These are phyloP conservation scores for Drosophila histrio DNA, from an alignment of 2,888 invertebrate genomes.

Conservation along the genomic window DNA sequence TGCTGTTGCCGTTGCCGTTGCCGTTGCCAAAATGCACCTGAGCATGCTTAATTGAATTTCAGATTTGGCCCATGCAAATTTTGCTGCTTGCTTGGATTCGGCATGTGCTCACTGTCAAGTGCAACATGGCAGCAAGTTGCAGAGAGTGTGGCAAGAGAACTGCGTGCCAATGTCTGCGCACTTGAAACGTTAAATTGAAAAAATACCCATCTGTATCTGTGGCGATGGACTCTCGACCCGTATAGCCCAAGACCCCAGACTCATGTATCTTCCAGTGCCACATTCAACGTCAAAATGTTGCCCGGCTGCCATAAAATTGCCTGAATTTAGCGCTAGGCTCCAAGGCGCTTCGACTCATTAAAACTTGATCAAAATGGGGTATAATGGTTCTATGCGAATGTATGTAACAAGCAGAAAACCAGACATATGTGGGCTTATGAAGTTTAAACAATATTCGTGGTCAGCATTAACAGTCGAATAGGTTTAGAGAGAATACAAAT, in stretches of 20 bases:
- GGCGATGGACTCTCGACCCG: conserved; percentile 40
- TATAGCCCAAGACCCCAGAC: conserved; percentile 49
- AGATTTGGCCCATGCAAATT: conserved; percentile 41
- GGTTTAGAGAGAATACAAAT: no score
- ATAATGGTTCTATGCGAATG: neutral
- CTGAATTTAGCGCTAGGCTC: conserved; percentile 76
- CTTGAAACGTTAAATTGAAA: conserved; percentile 57
- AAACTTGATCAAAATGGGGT: neutral
- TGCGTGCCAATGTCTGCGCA: conserved; percentile 63
- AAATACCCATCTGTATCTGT: conserved; percentile 6
- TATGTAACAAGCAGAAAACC: no score
- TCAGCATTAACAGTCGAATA: no score
- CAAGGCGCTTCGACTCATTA: conserved; percentile 37
- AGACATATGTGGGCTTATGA: no score
- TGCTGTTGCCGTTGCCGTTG: conserved; percentile 11
- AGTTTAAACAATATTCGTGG: no score
- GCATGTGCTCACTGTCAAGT: conserved; percentile 61
- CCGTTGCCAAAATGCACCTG: conserved; percentile 53
- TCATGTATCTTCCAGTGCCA: conserved; percentile 73
- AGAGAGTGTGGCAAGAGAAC: conserved; percentile 9
- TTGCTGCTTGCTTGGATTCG: conserved; percentile 16
- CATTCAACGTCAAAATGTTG: conserved; percentile 71
- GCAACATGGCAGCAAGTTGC: conserved; percentile 31
- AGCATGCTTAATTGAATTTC: conserved; percentile 71
- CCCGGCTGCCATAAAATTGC: conserved; percentile 75